Percentiles rank a stretch among this genome's conserved stretches.
Evolutionary conservation across 2,797 vertebrate genomes (phyloP).

Genomic region (Enteromius viviparus): DNA sequence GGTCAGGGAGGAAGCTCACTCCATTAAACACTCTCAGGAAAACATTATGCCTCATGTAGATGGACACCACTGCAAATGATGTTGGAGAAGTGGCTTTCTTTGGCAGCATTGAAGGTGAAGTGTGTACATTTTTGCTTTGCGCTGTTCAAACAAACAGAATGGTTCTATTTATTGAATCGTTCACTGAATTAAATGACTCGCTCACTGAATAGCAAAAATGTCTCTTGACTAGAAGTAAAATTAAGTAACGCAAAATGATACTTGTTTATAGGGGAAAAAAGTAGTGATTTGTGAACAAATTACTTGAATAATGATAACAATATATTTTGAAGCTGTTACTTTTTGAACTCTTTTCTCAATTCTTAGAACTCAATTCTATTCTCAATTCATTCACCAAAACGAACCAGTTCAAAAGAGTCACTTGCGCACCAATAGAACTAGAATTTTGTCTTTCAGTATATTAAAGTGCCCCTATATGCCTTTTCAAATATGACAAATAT

Average conservation of each 20-base stretch:
- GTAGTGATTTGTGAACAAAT: neutral
- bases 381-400: neutral
- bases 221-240: neutral
- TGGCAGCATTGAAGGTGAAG: constrained; percentile 1
- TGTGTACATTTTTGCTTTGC: neutral
- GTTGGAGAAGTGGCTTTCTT: neutral
- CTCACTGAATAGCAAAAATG: neutral
- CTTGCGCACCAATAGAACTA: neutral
- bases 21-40: constrained; percentile 29
- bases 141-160: neutral
- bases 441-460: too few species aligned
- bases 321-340: neutral
- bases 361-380: too few species aligned
- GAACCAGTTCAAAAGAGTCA: neutral
- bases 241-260: neutral
- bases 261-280: neutral
- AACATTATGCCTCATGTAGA: constrained; percentile 36
- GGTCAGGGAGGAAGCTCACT: constrained; percentile 33
- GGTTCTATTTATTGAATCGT: neutral
- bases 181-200: neutral
- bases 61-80: neutral
- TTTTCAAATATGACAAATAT: too few species aligned
- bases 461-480: too few species aligned
- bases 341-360: neutral
- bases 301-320: neutral